These are phyloP conservation scores for Tiliqua scincoides DNA, from an alignment of 2,113 vertebrate species.

Conservation along the genomic window DNA sequence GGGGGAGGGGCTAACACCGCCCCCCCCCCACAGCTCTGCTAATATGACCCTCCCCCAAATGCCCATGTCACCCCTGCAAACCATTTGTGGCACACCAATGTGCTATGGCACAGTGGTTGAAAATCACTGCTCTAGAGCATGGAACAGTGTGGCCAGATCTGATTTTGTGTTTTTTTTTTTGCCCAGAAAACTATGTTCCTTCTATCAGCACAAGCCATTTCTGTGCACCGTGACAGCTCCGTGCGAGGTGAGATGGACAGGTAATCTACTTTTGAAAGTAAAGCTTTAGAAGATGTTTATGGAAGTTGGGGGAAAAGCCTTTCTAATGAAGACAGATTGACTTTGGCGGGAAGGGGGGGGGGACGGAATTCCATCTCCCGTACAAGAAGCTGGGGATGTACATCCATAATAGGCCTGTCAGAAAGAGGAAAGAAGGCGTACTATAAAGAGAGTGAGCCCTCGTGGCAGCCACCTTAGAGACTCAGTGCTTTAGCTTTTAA, in stretches of 20 bases:
- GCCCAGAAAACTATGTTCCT: not conserved
- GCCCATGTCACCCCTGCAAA: too few species aligned
- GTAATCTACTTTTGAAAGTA: not conserved
- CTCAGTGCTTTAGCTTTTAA: not conserved
- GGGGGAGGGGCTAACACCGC: too few species aligned
- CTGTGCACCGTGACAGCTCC: not conserved
- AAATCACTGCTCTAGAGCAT: too few species aligned
- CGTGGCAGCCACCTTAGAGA: not conserved
- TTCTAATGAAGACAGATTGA: conserved; percentile 10
- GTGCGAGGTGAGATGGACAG: conserved; percentile 12
- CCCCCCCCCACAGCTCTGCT: too few species aligned
- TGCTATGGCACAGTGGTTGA: too few species aligned
- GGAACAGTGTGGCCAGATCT: too few species aligned
- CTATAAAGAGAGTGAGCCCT: not conserved
- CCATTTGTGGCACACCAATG: too few species aligned
- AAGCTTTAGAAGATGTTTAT: conserved; percentile 11
- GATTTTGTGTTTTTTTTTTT: too few species aligned
- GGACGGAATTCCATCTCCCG: not conserved
- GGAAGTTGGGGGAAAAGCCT: not conserved
- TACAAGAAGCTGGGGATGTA: not conserved
- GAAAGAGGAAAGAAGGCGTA: not conserved
- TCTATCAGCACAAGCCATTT: not conserved
- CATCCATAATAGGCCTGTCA: conserved; percentile 10
- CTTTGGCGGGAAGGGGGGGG: too few species aligned
- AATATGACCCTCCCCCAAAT: too few species aligned